A percentile compares a stretch with the other conserved stretches of the same genome.
phyloP scores from a whole-genome alignment of 2,797 vertebrate species.

The Aeoliscus strigatus region DNA sequence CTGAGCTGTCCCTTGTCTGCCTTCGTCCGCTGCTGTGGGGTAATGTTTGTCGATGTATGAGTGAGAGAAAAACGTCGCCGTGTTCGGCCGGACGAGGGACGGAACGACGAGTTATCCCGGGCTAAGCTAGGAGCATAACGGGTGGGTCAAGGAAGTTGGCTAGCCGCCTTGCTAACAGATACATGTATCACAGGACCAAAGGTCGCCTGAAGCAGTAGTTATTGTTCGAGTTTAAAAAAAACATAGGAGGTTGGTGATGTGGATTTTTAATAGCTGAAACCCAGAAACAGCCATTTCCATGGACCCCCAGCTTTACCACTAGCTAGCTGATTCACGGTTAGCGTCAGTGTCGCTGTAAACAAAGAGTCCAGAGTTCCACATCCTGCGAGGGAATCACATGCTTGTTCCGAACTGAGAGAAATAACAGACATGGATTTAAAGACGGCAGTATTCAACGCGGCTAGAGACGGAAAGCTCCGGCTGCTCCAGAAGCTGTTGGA shows the following conservation, averaged over 20 bases:
- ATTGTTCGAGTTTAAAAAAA: constrained; percentile 4
- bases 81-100: constrained; percentile 2
- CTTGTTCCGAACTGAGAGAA: constrained; percentile 1
- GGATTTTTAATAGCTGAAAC: not conserved
- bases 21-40: not conserved
- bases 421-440: constrained; percentile 88
- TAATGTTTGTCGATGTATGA: constrained; percentile 7
- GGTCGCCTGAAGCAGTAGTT: constrained; percentile 20
- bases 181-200: constrained; percentile 40
- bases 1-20: constrained; percentile 13
- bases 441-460: constrained; percentile 95
- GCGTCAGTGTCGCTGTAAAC: constrained; percentile 61
- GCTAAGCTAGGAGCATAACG: constrained; percentile 57
- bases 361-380: constrained; percentile 49
- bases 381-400: not conserved
- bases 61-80: constrained; percentile 1
- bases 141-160: constrained; percentile 66
- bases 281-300: not conserved
- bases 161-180: constrained; percentile 43
- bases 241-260: not conserved
- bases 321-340: constrained; percentile 17
- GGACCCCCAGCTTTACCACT: constrained; percentile 6
- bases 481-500: constrained; percentile 94
- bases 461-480: constrained; percentile 94
- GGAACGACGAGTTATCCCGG: constrained; percentile 29